Evolutionary conservation across 2,797 vertebrate genomes (phyloP).

Genomic region (Hydrophis major): DNA sequence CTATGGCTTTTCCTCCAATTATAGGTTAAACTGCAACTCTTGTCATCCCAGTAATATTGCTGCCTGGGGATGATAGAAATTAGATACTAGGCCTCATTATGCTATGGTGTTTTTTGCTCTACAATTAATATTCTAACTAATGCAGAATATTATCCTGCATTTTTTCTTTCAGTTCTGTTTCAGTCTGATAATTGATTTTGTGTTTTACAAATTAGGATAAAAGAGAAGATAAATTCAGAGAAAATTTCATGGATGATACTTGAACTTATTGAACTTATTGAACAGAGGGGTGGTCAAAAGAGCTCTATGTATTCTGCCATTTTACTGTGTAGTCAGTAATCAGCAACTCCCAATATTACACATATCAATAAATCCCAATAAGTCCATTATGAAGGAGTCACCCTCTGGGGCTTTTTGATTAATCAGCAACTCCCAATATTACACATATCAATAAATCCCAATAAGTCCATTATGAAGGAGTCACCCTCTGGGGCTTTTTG

Average conservation of each 20-base stretch:
- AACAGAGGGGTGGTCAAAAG: not conserved
- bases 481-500: not conserved
- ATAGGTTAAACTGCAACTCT: not conserved
- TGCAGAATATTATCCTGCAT: not conserved
- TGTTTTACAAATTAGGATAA: not conserved
- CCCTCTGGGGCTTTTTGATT: too few relatives aligned
- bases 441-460: not conserved
- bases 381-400: too few relatives aligned
- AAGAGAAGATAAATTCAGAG: not conserved
- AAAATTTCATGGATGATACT: not conserved
- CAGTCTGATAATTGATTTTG: not conserved
- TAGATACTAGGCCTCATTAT: not conserved
- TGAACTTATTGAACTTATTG: not conserved
- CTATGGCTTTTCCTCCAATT: not conserved
- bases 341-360: too few relatives aligned
- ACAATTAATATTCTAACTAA: conserved; percentile 12
- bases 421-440: not conserved
- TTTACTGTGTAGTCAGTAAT: not conserved
- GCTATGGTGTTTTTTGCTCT: not conserved
- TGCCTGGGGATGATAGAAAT: not conserved
- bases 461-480: not conserved
- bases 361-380: too few relatives aligned
- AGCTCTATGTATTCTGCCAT: not conserved
- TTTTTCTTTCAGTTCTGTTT: not conserved
- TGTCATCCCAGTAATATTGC: not conserved